A percentile compares a stretch with the other conserved stretches of the same genome.
Evolutionary conservation across 2,888 invertebrate species (phyloP).

Genomic region (Synergus laeviventris): DNA sequence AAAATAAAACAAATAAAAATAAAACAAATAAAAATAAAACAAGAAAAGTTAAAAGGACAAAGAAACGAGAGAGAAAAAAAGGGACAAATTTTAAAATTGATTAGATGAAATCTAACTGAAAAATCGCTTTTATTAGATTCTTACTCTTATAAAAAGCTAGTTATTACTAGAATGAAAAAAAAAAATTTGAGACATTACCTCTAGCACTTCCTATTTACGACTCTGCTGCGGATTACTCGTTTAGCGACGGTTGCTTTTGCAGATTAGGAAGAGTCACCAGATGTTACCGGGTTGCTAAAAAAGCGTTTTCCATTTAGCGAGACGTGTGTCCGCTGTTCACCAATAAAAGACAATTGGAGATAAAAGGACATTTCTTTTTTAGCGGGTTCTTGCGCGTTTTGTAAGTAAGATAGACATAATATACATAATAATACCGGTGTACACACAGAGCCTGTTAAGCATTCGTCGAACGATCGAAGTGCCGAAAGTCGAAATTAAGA

Average conservation of each 20-base stretch:
- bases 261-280: slow-evolving; percentile 57
- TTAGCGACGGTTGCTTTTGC: slow-evolving; percentile 37
- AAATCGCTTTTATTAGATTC: not conserved
- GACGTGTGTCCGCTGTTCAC: slow-evolving; percentile 65
- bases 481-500: slow-evolving; percentile 49
- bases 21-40: not conserved
- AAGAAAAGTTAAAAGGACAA: not conserved
- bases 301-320: slow-evolving; percentile 64
- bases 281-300: slow-evolving; percentile 63
- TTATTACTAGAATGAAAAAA: slow-evolving; percentile 23
- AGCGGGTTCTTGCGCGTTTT: slow-evolving; percentile 39
- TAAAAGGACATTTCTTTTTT: slow-evolving; percentile 53
- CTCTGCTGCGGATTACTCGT: slow-evolving; percentile 38
- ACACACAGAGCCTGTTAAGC: slow-evolving; percentile 74
- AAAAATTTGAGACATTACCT: slow-evolving; percentile 33
- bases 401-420: slow-evolving; percentile 53
- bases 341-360: slow-evolving; percentile 64
- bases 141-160: slow-evolving; percentile 19
- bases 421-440: slow-evolving; percentile 65
- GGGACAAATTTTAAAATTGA: not conserved
- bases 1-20: too few species aligned
- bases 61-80: slow-evolving; percentile 3
- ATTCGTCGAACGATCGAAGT: slow-evolving; percentile 69
- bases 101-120: not conserved
- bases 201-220: slow-evolving; percentile 38